These are phyloP conservation scores for Myripristis jacobus DNA, from an alignment of 2,797 vertebrate genomes.

Conservation along the genomic window DNA sequence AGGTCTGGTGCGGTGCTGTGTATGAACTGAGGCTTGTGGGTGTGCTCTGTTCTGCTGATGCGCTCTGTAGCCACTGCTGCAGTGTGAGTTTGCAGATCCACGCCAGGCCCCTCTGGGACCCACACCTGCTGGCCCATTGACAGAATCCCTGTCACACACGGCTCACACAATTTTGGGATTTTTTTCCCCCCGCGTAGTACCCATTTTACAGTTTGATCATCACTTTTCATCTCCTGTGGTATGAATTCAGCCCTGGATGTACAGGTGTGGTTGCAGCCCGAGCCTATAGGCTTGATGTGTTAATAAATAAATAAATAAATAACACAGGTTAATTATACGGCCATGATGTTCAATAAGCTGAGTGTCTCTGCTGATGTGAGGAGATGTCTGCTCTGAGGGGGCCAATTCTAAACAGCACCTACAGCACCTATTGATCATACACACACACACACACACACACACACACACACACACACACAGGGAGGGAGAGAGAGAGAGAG, in stretches of 20 bases:
- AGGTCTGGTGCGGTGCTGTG: background rate
- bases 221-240: background rate
- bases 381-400: slow-evolving; percentile 45
- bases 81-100: slow-evolving; percentile 84
- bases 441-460: slow-evolving; percentile 7
- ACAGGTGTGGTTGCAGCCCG: slow-evolving; percentile 4
- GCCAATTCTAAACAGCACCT: slow-evolving; percentile 51
- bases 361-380: slow-evolving; percentile 55
- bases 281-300: no score
- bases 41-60: slow-evolving; percentile 76
- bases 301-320: no score
- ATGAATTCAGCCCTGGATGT: background rate
- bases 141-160: slow-evolving; percentile 37
- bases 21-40: slow-evolving; percentile 31
- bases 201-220: background rate
- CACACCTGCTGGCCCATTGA: slow-evolving; percentile 66
- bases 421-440: slow-evolving; percentile 70
- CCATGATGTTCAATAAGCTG: slow-evolving; percentile 25
- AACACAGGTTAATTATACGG: slow-evolving; percentile 18
- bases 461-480: slow-evolving; percentile 9
- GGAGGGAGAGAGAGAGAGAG: no score
- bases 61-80: slow-evolving; percentile 72
- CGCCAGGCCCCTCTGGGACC: slow-evolving; percentile 64
- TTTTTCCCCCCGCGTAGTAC: no score
- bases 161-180: background rate